Percentiles rank a stretch among this genome's conserved stretches.
phyloP scores from a whole-genome alignment of 2,113 vertebrate genomes.

The Seriola quinqueradiata region DNA sequence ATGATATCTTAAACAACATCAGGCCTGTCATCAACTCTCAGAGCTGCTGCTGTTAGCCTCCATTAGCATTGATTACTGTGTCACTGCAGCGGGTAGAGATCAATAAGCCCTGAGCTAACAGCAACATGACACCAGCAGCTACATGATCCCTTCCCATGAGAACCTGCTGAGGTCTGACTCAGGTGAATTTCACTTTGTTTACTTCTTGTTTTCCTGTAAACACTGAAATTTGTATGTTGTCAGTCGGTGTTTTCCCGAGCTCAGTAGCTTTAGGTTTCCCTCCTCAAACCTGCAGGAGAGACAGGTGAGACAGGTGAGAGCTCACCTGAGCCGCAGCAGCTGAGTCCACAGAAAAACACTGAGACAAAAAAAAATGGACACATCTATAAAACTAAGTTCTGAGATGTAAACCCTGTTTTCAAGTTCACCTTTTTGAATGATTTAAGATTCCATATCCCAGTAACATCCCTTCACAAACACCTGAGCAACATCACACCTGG shows the following conservation, averaged over 20 bases:
- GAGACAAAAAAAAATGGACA: too few relatives aligned
- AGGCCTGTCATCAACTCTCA: too few relatives aligned
- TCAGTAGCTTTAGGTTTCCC: constrained; percentile 2
- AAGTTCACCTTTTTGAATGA: too few relatives aligned
- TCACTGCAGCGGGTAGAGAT: too few relatives aligned
- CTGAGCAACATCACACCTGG: too few relatives aligned
- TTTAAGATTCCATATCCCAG: too few relatives aligned
- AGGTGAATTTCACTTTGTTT: background rate
- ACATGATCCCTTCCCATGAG: background rate
- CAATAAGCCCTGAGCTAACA: background rate
- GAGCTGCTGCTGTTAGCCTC: too few relatives aligned
- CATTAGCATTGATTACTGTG: too few relatives aligned
- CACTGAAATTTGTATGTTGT: background rate
- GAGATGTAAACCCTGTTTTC: too few relatives aligned
- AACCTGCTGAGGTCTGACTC: constrained; percentile 1
- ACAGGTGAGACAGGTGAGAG: background rate
- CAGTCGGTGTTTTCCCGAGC: background rate
- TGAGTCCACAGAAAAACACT: background rate
- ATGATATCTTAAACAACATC: too few relatives aligned
- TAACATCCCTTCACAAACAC: too few relatives aligned
- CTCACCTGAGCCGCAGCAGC: background rate
- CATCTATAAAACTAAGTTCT: too few relatives aligned
- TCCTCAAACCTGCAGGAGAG: background rate
- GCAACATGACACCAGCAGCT: background rate
- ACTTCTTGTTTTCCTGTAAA: constrained; percentile 1